phyloP scores from a whole-genome alignment of 1,140 invertebrate species.

The Luehdorfia chinensis region DNA sequence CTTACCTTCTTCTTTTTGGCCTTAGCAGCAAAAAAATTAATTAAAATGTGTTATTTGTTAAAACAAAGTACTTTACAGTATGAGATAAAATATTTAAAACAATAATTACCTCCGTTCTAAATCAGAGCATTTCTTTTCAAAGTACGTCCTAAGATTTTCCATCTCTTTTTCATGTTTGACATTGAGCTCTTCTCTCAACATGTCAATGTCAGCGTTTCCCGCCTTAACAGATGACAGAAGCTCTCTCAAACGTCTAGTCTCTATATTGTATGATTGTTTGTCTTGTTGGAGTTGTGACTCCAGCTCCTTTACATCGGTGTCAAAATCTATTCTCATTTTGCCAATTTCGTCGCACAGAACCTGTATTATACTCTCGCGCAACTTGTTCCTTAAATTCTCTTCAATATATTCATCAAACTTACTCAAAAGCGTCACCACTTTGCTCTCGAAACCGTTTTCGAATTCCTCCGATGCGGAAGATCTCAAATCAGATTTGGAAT shows the following conservation, averaged over 20 bases:
- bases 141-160: slow-evolving; percentile 86
- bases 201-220: slow-evolving; percentile 72
- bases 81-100: slow-evolving; percentile 9
- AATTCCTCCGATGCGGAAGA: slow-evolving; percentile 55
- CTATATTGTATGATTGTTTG: slow-evolving; percentile 61
- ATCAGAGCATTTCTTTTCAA: slow-evolving; percentile 86
- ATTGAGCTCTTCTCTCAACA: slow-evolving; percentile 78
- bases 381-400: slow-evolving; percentile 63
- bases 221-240: slow-evolving; percentile 71
- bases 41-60: slow-evolving; percentile 19
- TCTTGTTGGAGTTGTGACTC: slow-evolving; percentile 60
- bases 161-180: slow-evolving; percentile 83
- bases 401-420: slow-evolving; percentile 61
- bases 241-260: slow-evolving; percentile 67
- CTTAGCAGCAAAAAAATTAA: slow-evolving; percentile 35
- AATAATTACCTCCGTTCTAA: slow-evolving; percentile 83
- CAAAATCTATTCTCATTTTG: slow-evolving; percentile 65
- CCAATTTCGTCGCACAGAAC: slow-evolving; percentile 70
- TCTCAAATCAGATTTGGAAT: slow-evolving; percentile 59
- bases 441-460: slow-evolving; percentile 55
- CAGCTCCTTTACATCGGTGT: slow-evolving; percentile 69
- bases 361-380: slow-evolving; percentile 75
- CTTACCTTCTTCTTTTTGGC: slow-evolving; percentile 35
- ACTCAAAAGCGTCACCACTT: slow-evolving; percentile 58
- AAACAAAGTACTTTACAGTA: slow-evolving; percentile 10